phyloP scores from a whole-genome alignment of 2,113 vertebrate genomes.

The Ancistrus triradiatus region DNA sequence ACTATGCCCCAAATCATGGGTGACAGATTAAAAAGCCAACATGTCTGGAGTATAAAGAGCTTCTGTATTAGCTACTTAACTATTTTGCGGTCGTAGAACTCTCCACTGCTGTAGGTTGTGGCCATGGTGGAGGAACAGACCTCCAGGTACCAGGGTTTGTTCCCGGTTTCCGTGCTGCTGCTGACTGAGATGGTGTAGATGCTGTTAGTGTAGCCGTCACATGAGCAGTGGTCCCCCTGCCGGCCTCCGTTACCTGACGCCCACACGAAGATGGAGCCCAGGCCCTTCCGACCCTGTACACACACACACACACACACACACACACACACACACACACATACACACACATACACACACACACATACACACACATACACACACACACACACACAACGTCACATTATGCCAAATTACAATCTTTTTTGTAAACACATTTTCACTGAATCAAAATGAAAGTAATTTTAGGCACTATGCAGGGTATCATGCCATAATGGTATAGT shows the following conservation, averaged over 20 bases:
- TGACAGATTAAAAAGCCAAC: too few species aligned
- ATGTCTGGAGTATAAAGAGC: background rate
- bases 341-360: too few species aligned
- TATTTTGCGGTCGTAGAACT: constrained; percentile 84
- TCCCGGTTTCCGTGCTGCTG: constrained; percentile 85
- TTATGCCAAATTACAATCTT: too few species aligned
- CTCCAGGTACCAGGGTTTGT: constrained; percentile 91
- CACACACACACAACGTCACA: too few species aligned
- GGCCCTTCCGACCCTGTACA: constrained; percentile 80
- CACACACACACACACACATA: background rate
- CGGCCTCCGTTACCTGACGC: constrained; percentile 85
- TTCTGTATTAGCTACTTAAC: constrained; percentile 55
- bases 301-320: background rate
- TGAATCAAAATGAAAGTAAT: too few species aligned
- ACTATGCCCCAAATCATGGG: too few species aligned
- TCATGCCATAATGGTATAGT: too few species aligned
- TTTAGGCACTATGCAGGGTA: too few species aligned
- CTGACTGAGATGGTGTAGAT: constrained; percentile 92
- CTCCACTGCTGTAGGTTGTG: constrained; percentile 90
- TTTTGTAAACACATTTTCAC: too few species aligned
- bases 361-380: too few species aligned
- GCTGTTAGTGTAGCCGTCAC: constrained; percentile 91
- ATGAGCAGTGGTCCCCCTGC: constrained; percentile 86
- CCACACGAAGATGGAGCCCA: constrained; percentile 92
- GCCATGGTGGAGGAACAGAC: constrained; percentile 83